A percentile compares a stretch with the other conserved stretches of the same genome.
These are phyloP conservation scores for Numida meleagris DNA, from an alignment of 2,113 vertebrate species.

Conservation along the genomic window DNA sequence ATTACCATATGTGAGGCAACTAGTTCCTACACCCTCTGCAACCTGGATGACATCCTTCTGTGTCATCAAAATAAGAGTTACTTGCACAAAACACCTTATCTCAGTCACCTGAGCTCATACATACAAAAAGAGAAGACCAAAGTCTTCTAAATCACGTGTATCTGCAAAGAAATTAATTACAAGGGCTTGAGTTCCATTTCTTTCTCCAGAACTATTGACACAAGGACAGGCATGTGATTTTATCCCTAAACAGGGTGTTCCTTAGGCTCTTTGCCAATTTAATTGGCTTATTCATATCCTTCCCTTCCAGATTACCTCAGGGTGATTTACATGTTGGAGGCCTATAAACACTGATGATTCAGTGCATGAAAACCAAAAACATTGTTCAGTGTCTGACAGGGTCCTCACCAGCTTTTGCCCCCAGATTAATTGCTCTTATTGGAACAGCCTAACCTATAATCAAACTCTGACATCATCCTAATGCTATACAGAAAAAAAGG, in stretches of 20 bases:
- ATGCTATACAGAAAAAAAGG: background rate
- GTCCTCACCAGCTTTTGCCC: conserved; percentile 48
- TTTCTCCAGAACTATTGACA: conserved; percentile 61
- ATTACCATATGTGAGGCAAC: conserved; percentile 56
- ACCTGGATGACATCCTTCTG: conserved; percentile 57
- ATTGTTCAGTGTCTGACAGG: conserved; percentile 30
- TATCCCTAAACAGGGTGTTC: conserved; percentile 75
- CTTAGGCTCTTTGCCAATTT: conserved; percentile 61
- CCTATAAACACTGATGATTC: conserved; percentile 70
- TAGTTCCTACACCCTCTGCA: conserved; percentile 61
- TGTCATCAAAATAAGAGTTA: conserved; percentile 61
- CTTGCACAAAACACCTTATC: conserved; percentile 35
- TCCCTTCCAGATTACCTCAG: conserved; percentile 71
- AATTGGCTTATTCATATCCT: conserved; percentile 77
- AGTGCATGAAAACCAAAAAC: conserved; percentile 58
- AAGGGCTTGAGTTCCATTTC: conserved; percentile 44
- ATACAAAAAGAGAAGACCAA: background rate
- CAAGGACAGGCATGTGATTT: conserved; percentile 45
- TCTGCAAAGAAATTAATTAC: conserved; percentile 33
- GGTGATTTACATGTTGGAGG: conserved; percentile 66
- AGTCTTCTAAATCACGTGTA: background rate
- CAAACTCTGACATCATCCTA: conserved; percentile 42
- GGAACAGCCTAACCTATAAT: conserved; percentile 11
- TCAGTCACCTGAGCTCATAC: background rate
- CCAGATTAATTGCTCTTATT: conserved; percentile 51